These are phyloP conservation scores for Drosophila kambysellisi DNA, from an alignment of 2,888 invertebrate genomes.

Conservation along the genomic window DNA sequence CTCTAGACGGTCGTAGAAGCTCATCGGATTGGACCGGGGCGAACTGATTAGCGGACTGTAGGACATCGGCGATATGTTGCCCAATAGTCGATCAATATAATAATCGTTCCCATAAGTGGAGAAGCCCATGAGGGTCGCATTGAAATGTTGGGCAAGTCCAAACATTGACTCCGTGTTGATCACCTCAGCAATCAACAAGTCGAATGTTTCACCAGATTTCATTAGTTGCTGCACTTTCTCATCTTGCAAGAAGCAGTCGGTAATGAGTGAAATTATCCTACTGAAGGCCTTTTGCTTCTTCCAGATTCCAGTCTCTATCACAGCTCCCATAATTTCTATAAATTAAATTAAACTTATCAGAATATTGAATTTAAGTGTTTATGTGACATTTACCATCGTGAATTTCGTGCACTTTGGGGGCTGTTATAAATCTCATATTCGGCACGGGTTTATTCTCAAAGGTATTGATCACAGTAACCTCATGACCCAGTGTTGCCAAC, in stretches of 20 bases:
- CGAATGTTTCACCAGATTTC: conserved; percentile 80
- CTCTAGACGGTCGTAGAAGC: conserved; percentile 76
- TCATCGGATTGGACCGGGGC: conserved; percentile 79
- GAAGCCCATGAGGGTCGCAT: conserved; percentile 71
- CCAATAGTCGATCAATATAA: conserved; percentile 55
- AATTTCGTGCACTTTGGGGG: conserved; percentile 34
- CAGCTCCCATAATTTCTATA: conserved; percentile 33
- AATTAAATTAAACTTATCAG: background rate
- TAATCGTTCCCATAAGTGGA: conserved; percentile 65
- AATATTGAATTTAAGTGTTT: rapidly evolving
- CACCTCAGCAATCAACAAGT: conserved; percentile 82
- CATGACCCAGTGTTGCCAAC: conserved; percentile 81
- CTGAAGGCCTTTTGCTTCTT: conserved; percentile 15
- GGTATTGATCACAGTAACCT: conserved; percentile 81
- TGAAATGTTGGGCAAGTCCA: conserved; percentile 75
- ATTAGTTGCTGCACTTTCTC: conserved; percentile 59
- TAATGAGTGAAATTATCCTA: background rate
- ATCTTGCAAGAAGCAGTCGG: conserved; percentile 35
- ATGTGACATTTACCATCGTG: conserved; percentile 21
- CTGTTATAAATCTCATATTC: conserved; percentile 63
- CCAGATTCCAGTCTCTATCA: conserved; percentile 1
- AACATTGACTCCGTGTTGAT: conserved; percentile 80
- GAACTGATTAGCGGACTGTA: conserved; percentile 74
- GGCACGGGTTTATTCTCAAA: conserved; percentile 45
- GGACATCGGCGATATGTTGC: conserved; percentile 79